phyloP scores from a whole-genome alignment of 2,797 vertebrate species.

The Poeciliopsis turneri region DNA sequence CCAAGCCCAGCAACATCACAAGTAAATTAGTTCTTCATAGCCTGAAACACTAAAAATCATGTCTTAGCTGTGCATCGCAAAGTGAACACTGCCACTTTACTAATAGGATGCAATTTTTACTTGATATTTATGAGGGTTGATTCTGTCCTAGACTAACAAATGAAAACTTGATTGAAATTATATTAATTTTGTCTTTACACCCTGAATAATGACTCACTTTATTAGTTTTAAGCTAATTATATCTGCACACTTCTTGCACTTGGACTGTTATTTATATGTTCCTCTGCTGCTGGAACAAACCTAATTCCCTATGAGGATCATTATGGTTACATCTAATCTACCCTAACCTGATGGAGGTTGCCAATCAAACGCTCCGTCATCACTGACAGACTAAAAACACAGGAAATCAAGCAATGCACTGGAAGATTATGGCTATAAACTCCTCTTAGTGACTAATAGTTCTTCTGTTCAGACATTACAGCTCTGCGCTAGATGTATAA shows the following conservation, averaged over 20 bases:
- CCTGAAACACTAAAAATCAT: slow-evolving; percentile 38
- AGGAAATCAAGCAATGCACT: not conserved
- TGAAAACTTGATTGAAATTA: not conserved
- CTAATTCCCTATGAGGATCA: slow-evolving; percentile 33
- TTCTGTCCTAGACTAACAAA: not conserved
- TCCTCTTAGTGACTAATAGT: not conserved
- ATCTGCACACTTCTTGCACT: not conserved
- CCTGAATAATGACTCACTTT: not conserved
- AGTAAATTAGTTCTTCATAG: slow-evolving; percentile 36
- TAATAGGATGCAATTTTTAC: not conserved
- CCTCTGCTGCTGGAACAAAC: slow-evolving; percentile 22
- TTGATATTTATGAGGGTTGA: not conserved
- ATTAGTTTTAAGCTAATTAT: not conserved
- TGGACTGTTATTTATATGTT: slow-evolving; percentile 36
- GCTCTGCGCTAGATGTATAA: not conserved
- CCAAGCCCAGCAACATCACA: not conserved
- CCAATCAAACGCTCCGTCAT: not conserved
- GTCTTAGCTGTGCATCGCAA: not conserved
- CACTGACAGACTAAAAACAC: not conserved
- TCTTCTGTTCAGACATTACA: not conserved
- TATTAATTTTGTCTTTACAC: not conserved
- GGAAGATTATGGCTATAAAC: not conserved
- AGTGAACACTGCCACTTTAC: not conserved
- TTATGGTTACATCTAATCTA: slow-evolving; percentile 42
- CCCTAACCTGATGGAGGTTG: not conserved